Conservation (phyloP, 2,113 vertebrate genomes). For the Nymphicus hollandicus region DNA sequence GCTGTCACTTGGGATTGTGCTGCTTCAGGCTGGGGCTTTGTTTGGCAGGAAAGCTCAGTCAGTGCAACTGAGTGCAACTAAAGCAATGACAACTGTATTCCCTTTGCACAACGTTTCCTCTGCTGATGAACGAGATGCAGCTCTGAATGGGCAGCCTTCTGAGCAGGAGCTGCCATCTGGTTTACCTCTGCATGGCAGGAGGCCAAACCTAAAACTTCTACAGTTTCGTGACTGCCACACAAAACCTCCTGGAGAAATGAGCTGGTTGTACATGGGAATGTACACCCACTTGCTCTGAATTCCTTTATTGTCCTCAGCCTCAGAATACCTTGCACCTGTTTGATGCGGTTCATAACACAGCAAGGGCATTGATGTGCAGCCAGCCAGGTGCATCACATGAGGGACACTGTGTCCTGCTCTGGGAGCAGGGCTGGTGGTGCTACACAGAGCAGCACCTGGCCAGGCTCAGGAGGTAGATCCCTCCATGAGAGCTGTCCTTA, state of each 20-base stretch:
- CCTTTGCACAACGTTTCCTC: neutral
- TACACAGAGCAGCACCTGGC: rapidly evolving
- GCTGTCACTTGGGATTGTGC: neutral
- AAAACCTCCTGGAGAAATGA: neutral
- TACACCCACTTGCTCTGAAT: neutral
- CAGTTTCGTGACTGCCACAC: neutral
- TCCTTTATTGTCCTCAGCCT: rapidly evolving
- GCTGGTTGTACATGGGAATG: rapidly evolving
- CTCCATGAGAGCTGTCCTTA: neutral
- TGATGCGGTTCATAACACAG: neutral
- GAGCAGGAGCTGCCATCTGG: neutral
- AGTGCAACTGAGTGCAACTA: neutral
- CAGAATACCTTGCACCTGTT: neutral
- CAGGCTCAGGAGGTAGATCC: neutral
- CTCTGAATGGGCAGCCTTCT: rapidly evolving
- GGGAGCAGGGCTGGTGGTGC: rapidly evolving
- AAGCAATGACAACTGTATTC: rapidly evolving
- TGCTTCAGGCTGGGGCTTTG: neutral
- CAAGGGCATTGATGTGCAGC: neutral
- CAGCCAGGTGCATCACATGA: neutral
- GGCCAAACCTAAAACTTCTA: neutral
- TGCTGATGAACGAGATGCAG: rapidly evolving
- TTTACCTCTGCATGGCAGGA: neutral
- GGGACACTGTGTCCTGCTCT: neutral
- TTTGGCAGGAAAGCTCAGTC: neutral